phyloP scores from a whole-genome alignment of 2,888 invertebrate species.

The Rhagonycha lutea region DNA sequence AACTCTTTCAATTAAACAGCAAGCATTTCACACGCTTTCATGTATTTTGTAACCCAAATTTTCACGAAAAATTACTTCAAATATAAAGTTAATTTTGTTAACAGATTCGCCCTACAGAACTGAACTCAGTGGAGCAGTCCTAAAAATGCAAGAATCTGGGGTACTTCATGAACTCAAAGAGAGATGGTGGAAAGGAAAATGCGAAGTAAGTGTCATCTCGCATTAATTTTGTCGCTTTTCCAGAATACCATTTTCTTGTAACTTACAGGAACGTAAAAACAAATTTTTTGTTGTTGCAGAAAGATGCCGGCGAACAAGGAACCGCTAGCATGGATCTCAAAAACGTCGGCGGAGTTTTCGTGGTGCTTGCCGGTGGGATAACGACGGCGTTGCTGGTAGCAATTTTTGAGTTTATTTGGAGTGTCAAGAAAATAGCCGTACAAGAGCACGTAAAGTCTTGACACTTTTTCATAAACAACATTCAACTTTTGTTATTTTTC shows the following conservation, averaged over 20 bases:
- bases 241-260: background rate
- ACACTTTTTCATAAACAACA: background rate
- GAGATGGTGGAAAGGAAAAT: constrained; percentile 86
- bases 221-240: constrained; percentile 3
- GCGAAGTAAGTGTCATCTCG: constrained; percentile 53
- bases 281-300: constrained; percentile 14
- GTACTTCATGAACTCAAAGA: constrained; percentile 79
- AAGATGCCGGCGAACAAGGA: constrained; percentile 40
- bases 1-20: background rate
- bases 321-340: constrained; percentile 73
- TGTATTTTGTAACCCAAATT: background rate
- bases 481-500: constrained; percentile 38
- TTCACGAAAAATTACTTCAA: background rate
- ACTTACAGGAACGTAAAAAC: background rate
- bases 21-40: background rate
- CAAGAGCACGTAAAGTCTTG: constrained; percentile 70
- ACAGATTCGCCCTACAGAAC: constrained; percentile 77
- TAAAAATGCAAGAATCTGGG: constrained; percentile 89
- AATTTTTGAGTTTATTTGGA: constrained; percentile 83
- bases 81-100: constrained; percentile 33
- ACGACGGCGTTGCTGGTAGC: constrained; percentile 73
- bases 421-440: constrained; percentile 76
- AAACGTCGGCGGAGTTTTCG: constrained; percentile 91
- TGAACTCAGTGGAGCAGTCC: constrained; percentile 82
- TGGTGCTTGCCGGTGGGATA: constrained; percentile 79